These are phyloP conservation scores for Cervus canadensis DNA, from an alignment of 2,113 vertebrate genomes.

Conservation along the genomic window DNA sequence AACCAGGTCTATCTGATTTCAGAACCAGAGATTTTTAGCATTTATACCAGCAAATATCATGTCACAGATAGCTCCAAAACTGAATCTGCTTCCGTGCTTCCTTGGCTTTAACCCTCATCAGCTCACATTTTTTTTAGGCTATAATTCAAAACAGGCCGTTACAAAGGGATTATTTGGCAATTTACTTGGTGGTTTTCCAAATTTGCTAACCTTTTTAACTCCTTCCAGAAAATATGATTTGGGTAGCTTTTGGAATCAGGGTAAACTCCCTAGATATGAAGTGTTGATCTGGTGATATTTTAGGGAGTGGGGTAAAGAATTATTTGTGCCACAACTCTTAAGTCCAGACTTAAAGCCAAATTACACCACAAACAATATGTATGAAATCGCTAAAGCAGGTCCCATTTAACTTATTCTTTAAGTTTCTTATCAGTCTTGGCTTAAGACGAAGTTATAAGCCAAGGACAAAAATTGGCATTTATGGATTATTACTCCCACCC, in stretches of 20 bases:
- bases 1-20: not conserved
- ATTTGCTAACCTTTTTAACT: conserved; percentile 27
- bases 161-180: not conserved
- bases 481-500: not conserved
- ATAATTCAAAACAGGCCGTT: conserved; percentile 19
- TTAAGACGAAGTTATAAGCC: not conserved
- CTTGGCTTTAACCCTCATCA: conserved; percentile 3
- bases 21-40: not conserved
- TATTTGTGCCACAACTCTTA: not conserved
- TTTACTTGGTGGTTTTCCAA: conserved; percentile 23
- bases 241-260: conserved; percentile 6
- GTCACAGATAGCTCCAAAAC: not conserved
- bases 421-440: not conserved
- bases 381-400: not conserved
- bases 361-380: not conserved
- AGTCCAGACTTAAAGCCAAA: not conserved
- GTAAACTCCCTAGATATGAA: not conserved
- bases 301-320: not conserved
- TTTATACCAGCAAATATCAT: not conserved
- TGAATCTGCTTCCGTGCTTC: not conserved
- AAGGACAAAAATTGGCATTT: not conserved
- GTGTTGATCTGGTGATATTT: conserved; percentile 4
- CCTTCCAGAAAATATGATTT: conserved; percentile 25
- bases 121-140: not conserved
- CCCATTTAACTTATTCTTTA: not conserved